Evolutionary conservation across 2,113 vertebrate genomes (phyloP).

Genomic region (Carassius auratus): DNA sequence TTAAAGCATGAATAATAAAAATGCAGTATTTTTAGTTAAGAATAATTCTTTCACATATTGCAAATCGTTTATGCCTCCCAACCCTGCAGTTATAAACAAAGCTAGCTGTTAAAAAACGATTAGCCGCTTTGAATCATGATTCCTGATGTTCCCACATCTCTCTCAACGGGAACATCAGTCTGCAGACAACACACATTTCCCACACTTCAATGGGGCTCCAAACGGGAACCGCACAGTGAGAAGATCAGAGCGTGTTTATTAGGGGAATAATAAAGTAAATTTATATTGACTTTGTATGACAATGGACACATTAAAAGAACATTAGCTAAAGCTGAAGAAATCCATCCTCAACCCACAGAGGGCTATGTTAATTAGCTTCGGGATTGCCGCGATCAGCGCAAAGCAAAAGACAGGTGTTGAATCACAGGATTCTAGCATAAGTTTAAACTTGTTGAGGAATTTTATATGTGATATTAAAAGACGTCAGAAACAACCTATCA

Average conservation of each 20-base stretch:
- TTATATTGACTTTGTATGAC: conserved; percentile 61
- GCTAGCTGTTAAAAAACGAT: conserved; percentile 56
- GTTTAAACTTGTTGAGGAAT: conserved; percentile 4
- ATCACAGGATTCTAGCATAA: background rate
- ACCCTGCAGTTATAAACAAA: conserved; percentile 43
- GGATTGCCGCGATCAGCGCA: conserved; percentile 1
- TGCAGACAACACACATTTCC: conserved; percentile 32
- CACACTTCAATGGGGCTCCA: conserved; percentile 18
- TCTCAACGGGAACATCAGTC: conserved; percentile 20
- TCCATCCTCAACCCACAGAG: conserved; percentile 50
- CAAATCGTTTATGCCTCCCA: background rate
- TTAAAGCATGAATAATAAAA: background rate
- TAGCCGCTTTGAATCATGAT: conserved; percentile 36
- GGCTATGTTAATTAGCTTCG: conserved; percentile 31
- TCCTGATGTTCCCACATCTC: conserved; percentile 4
- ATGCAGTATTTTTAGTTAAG: background rate
- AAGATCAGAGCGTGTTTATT: conserved; percentile 58
- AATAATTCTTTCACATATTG: conserved; percentile 4
- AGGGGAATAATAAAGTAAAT: conserved; percentile 56
- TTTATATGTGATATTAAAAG: background rate
- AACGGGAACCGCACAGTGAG: conserved; percentile 45
- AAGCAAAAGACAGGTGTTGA: conserved; percentile 43
- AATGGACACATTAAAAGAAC: conserved; percentile 62
- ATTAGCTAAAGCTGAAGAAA: conserved; percentile 51
- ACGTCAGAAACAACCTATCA: background rate